phyloP scores from a whole-genome alignment of 2,113 vertebrate genomes.

The Uropsilus gracilis region DNA sequence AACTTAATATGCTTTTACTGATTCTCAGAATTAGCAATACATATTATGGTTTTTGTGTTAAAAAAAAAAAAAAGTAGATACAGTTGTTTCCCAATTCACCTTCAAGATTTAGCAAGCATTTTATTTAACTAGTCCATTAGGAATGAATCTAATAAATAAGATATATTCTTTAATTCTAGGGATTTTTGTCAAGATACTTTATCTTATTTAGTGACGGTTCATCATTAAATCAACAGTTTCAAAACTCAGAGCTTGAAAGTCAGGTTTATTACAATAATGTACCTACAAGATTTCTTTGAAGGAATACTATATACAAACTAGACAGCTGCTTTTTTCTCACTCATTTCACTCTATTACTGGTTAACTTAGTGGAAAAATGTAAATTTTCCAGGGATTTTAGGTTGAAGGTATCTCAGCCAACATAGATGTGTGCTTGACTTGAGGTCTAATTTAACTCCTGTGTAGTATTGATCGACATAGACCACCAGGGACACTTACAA shows the following conservation, averaged over 20 bases:
- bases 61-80: neutral
- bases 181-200: neutral
- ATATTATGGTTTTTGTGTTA: neutral
- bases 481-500: conserved; percentile 87
- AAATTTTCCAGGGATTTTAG: conserved; percentile 94
- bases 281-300: conserved; percentile 73
- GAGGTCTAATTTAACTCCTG: conserved; percentile 96
- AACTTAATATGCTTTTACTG: neutral
- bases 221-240: conserved; percentile 19
- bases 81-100: neutral
- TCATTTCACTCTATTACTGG: conserved; percentile 97
- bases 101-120: conserved; percentile 14
- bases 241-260: neutral
- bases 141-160: neutral
- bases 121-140: neutral
- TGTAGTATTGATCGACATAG: conserved; percentile 91
- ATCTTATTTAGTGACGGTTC: neutral
- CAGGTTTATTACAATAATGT: neutral
- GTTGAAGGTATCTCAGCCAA: conserved; percentile 90
- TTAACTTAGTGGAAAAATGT: conserved; percentile 97
- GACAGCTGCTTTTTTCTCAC: conserved; percentile 97
- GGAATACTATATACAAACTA: conserved; percentile 87
- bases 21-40: neutral
- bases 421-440: conserved; percentile 90
- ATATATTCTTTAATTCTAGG: neutral